Evolutionary conservation across 2,888 invertebrate species (phyloP).

Genomic region (Rotaria sp.): DNA sequence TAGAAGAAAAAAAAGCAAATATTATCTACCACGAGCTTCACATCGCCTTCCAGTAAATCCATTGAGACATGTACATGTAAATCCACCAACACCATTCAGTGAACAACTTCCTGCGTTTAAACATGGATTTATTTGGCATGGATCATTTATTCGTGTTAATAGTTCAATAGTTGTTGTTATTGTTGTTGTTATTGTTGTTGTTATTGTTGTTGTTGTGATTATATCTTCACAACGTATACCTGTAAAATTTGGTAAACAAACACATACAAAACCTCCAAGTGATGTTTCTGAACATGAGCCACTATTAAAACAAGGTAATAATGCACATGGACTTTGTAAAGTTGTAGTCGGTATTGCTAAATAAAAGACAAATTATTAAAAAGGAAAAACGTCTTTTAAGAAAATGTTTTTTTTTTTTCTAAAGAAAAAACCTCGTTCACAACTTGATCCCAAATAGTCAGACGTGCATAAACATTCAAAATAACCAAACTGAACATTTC

Average conservation of each 20-base stretch:
- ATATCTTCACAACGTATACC: slow-evolving; percentile 32
- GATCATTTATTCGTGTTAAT: neutral
- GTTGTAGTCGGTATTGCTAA: neutral
- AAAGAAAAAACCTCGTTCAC: slow-evolving; percentile 66
- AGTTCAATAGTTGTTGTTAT: neutral
- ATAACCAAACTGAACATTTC: neutral
- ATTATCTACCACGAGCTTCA: slow-evolving; percentile 35
- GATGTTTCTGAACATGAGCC: slow-evolving; percentile 34
- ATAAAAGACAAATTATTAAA: no score
- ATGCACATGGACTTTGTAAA: slow-evolving; percentile 40
- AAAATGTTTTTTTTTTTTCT: neutral
- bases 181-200: neutral
- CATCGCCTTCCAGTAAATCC: slow-evolving; percentile 42
- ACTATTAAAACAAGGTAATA: slow-evolving; percentile 43
- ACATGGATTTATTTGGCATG: slow-evolving; percentile 42
- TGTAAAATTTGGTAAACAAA: slow-evolving; percentile 33
- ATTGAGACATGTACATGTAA: slow-evolving; percentile 41
- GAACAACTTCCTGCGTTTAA: slow-evolving; percentile 43
- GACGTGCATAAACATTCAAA: slow-evolving; percentile 8
- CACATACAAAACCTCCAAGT: slow-evolving; percentile 28
- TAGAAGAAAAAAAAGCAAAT: neutral
- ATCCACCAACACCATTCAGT: slow-evolving; percentile 34
- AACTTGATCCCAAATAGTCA: slow-evolving; percentile 58
- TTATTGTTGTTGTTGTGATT: neutral
- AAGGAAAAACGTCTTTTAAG: no score